These are phyloP conservation scores for Trachelus troglodyta DNA, from an alignment of 2,888 invertebrate species.

Conservation along the genomic window DNA sequence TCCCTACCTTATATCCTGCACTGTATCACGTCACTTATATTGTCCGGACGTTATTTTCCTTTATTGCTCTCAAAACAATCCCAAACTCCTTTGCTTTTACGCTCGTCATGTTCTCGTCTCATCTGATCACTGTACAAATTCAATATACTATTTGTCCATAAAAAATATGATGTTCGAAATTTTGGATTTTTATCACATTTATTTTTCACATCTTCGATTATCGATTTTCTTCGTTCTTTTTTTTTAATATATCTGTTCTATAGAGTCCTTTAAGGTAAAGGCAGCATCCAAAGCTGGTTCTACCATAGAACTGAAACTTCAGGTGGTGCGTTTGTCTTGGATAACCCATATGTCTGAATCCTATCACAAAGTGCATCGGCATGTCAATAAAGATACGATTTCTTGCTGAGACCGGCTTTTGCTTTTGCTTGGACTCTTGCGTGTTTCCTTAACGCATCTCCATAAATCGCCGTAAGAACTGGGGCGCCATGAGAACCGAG, in stretches of 20 bases:
- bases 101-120: background rate
- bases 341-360: background rate
- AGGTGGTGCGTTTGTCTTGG: background rate
- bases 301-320: background rate
- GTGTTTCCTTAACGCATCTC: background rate
- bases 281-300: background rate
- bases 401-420: background rate
- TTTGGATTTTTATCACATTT: background rate
- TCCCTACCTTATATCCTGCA: background rate
- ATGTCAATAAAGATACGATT: background rate
- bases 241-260: background rate
- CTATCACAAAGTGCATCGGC: background rate
- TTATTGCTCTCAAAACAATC: background rate
- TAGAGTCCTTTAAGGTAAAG: background rate
- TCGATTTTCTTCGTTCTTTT: background rate
- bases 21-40: background rate
- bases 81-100: background rate
- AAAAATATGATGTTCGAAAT: background rate
- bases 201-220: background rate
- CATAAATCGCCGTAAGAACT: conserved; percentile 20
- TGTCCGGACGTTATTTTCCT: background rate
- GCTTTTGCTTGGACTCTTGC: background rate
- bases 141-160: background rate
- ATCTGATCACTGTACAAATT: background rate
- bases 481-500: conserved; percentile 29